Conservation (phyloP, 2,888 invertebrate species). For the Drosophila pullipes region DNA sequence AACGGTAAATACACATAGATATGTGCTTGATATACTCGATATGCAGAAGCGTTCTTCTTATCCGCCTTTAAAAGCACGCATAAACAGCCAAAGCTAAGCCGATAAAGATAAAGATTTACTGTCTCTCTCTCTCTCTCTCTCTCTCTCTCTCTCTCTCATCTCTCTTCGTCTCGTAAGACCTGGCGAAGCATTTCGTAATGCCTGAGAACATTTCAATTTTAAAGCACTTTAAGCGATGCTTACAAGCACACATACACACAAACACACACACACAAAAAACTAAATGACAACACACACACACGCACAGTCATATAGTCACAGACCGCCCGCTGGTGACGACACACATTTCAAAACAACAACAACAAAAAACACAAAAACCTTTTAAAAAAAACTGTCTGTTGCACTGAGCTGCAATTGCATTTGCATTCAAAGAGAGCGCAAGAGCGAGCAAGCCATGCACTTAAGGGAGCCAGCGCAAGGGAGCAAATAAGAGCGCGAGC, state of each 20-base stretch:
- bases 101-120: constrained; percentile 73
- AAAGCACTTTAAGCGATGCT: constrained; percentile 61
- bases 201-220: constrained; percentile 62
- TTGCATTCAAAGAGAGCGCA: constrained; percentile 22
- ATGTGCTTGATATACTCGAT: constrained; percentile 3
- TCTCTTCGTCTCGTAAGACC: constrained; percentile 12
- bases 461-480: constrained; percentile 20
- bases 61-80: constrained; percentile 36
- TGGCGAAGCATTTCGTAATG: constrained; percentile 36
- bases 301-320: constrained; percentile 9
- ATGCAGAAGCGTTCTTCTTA: constrained; percentile 37
- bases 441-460: constrained; percentile 23
- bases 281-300: constrained; percentile 8
- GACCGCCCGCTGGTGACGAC: constrained; percentile 67
- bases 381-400: constrained; percentile 42
- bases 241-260: background rate
- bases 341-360: constrained; percentile 67
- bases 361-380: constrained; percentile 19
- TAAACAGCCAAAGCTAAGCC: constrained; percentile 45
- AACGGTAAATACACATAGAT: constrained; percentile 29
- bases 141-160: background rate
- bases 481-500: constrained; percentile 1
- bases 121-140: background rate
- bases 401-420: constrained; percentile 50
- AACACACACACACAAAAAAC: background rate